A percentile compares a stretch with the other conserved stretches of the same genome.
Conservation (phyloP, 2,888 invertebrate genomes). For the Congeria kusceri region DNA sequence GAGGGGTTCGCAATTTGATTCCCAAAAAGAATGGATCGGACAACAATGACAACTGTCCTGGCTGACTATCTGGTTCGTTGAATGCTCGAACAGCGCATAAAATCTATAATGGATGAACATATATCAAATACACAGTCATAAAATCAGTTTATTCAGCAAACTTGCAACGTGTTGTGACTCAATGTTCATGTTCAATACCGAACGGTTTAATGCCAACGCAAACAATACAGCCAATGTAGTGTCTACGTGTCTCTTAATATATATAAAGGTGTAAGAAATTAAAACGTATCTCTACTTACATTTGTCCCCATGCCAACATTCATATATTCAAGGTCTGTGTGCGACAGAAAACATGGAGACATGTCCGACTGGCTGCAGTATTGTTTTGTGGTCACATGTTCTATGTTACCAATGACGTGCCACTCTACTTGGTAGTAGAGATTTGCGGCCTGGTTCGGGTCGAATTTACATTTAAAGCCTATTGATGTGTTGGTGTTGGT, state of each 20-base stretch:
- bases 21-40: slow-evolving; percentile 3
- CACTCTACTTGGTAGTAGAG: slow-evolving; percentile 27
- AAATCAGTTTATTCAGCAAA: no score
- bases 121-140: no score
- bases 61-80: slow-evolving; percentile 1
- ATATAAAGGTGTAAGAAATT: background rate
- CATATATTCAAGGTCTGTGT: slow-evolving; percentile 12
- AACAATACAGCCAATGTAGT: no score
- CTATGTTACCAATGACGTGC: slow-evolving; percentile 6
- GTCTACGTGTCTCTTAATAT: no score
- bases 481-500: background rate
- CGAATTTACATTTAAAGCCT: slow-evolving; percentile 20
- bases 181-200: no score
- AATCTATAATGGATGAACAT: background rate
- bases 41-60: background rate
- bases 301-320: slow-evolving; percentile 18
- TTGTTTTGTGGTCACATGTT: background rate
- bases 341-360: slow-evolving; percentile 4
- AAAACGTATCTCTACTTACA: slow-evolving; percentile 3
- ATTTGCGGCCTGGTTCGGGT: slow-evolving; percentile 9
- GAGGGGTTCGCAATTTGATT: background rate
- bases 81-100: slow-evolving; percentile 10
- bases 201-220: no score
- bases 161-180: no score
- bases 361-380: slow-evolving; percentile 10